These are phyloP conservation scores for Anarhynchus alexandrinus DNA, from an alignment of 2,113 vertebrate species.

Conservation along the genomic window DNA sequence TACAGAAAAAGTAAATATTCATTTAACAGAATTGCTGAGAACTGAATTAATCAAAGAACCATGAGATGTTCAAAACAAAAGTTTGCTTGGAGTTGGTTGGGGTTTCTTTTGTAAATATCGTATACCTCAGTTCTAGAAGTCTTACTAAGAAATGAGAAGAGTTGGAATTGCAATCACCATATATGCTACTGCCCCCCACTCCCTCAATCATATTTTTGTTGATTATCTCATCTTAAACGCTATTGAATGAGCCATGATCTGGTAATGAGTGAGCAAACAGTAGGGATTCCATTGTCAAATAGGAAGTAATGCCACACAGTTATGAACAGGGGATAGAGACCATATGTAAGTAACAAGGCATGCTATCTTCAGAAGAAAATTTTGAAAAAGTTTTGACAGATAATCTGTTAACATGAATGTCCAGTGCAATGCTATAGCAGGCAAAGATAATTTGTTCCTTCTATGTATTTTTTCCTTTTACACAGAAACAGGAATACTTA, in stretches of 20 bases:
- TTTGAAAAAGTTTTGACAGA: not conserved
- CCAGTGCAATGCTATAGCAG: not conserved
- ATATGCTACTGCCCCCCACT: rapidly evolving
- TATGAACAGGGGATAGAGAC: not conserved
- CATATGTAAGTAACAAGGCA: rapidly evolving
- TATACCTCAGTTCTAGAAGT: not conserved
- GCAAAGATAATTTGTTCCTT: not conserved
- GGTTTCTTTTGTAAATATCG: not conserved
- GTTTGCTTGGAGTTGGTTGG: not conserved
- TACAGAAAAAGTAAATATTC: not conserved
- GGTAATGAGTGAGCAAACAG: not conserved
- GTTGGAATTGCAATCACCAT: not conserved
- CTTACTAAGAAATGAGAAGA: not conserved
- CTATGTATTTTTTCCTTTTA: not conserved
- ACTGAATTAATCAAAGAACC: not conserved
- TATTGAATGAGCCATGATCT: not conserved
- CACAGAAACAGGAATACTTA: not conserved
- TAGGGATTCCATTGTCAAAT: not conserved
- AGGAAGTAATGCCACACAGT: not conserved
- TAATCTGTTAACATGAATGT: not conserved
- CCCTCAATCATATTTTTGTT: not conserved
- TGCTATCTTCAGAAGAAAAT: not conserved
- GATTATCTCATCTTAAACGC: not conserved
- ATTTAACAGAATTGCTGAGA: not conserved
- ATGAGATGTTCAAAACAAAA: not conserved